Base-by-base conservation (phyloP, 2,797 vertebrate species). In the Myotis pilosus region DNA sequence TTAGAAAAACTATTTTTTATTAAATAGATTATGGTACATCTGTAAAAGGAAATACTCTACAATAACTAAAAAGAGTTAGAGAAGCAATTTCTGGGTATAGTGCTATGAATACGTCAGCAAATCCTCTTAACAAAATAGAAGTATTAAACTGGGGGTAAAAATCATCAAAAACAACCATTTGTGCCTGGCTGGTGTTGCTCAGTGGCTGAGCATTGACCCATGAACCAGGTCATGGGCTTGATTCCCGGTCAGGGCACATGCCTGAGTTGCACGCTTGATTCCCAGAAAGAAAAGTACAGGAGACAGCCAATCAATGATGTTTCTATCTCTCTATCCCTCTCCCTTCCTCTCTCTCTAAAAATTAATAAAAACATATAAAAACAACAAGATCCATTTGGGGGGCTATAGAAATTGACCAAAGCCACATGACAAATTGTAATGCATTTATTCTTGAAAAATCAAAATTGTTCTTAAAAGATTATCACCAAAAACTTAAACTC, bases 111-210 rank as follows among this genome's bases (percentile, higher is more conserved):
- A 66, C 8, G 22, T 23, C 44, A 78, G 41, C 30, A 95, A 95
- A 89, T 68, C 5, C 0, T 4, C 76, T 71, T 53, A 51, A 8
- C 38, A 96, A 91, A 94, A 87, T 83, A 76, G 62, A 95, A 92
- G n/a, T 53, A 96, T 69, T 57, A 80, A 85, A 69, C 25, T 75
- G 17, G n/a, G 36, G 30, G 19, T 89, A 92, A 92, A 92, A 64
- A 19, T 69, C 11, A 85, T 71, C 28, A 92, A 74, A 93, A 87
- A 79, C 16, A 90, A 90, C n/a, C 20, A 64, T 30, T 49, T 92
- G 8, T 8, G 0, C 60, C 60, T 62, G 57, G 57, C 12, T 2
- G 0, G 57, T 62, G 13, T 62, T 13, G 60, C 30, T 30, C 60
- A 62, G 5, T 62, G 60, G 28, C 30, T 62, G 60, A 62, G 25